Percentiles rank a stretch among this genome's conserved stretches.
Evolutionary conservation across 2,797 vertebrate species (phyloP).

Genomic region (Sebastes wilsoni): DNA sequence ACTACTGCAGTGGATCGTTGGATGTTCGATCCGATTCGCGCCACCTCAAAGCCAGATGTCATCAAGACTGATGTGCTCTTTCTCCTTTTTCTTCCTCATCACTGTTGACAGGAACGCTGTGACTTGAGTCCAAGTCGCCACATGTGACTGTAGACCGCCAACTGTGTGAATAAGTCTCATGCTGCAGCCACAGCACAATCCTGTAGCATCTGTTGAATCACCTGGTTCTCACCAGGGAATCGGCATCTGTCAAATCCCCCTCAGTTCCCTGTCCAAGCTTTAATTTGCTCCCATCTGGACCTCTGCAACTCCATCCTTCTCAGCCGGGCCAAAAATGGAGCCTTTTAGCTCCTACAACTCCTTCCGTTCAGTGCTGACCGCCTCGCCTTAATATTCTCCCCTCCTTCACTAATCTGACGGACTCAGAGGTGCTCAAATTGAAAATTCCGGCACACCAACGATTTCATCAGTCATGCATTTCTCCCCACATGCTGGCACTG

Average conservation of each 20-base stretch:
- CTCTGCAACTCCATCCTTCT: conserved; percentile 26
- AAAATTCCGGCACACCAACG: conserved; percentile 13
- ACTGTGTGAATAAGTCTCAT: neutral
- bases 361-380: neutral
- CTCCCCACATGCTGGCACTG: conserved; percentile 3
- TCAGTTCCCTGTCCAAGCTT: conserved; percentile 40
- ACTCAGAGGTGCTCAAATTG: conserved; percentile 19
- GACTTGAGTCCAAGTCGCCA: neutral
- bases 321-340: conserved; percentile 23
- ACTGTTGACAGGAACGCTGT: neutral
- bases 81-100: neutral
- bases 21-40: neutral
- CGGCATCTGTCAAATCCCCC: conserved; percentile 42
- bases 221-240: conserved; percentile 15
- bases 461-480: conserved; percentile 26
- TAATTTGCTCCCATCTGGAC: conserved; percentile 59
- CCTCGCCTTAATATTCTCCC: conserved; percentile 18
- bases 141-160: neutral
- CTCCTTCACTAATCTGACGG: conserved; percentile 47
- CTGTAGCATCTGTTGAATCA: conserved; percentile 19
- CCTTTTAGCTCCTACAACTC: conserved; percentile 48
- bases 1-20: neutral
- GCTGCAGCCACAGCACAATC: neutral
- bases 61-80: neutral
- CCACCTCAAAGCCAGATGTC: neutral